Evolutionary conservation across 1,140 invertebrate genomes (phyloP).

Genomic region (Holotrichia oblita): DNA sequence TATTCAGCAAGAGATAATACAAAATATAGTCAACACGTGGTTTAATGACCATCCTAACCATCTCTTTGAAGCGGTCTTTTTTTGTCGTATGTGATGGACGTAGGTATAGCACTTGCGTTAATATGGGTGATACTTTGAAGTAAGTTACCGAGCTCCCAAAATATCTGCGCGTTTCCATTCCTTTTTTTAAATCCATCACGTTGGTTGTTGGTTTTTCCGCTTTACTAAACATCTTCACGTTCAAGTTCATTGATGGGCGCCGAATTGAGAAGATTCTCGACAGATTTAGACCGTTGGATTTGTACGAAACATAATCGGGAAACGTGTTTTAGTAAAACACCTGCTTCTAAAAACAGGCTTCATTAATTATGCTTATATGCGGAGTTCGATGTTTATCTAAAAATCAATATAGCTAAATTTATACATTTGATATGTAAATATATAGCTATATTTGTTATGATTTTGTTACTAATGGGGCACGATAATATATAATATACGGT

Average conservation of each 20-base stretch:
- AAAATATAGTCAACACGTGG: too few relatives aligned
- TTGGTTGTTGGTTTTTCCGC: neutral
- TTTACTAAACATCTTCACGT: neutral
- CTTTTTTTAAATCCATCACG: neutral
- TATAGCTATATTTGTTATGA: neutral
- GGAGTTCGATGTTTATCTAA: neutral
- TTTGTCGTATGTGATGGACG: too few relatives aligned
- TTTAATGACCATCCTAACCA: too few relatives aligned
- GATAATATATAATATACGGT: too few relatives aligned
- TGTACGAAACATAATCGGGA: too few relatives aligned
- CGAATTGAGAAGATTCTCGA: neutral
- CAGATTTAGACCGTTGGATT: neutral
- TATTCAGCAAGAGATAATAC: too few relatives aligned
- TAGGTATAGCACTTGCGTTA: too few relatives aligned
- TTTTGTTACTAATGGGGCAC: too few relatives aligned
- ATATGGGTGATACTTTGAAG: neutral
- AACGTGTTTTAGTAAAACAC: neutral
- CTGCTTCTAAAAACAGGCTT: neutral
- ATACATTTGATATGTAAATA: neutral
- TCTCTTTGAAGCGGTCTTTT: too few relatives aligned
- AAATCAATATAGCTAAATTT: neutral
- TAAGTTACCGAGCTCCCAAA: neutral
- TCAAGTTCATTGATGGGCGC: neutral
- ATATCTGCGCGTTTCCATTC: neutral
- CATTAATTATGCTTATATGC: slow-evolving; percentile 4